phyloP scores from a whole-genome alignment of 2,888 invertebrate genomes.

The Lycia hirtaria region DNA sequence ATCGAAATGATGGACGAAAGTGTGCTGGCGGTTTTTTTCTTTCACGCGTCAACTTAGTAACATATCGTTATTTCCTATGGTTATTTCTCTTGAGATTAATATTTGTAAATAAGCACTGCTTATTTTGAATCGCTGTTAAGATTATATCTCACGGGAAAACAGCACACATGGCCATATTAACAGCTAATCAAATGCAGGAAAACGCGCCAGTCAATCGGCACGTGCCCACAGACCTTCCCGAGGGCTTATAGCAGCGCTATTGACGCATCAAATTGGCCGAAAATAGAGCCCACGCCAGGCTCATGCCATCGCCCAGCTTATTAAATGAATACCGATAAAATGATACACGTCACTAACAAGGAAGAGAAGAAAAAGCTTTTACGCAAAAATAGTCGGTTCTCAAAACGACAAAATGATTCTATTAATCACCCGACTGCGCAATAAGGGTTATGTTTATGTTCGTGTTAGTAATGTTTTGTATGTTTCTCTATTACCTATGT shows the following conservation, averaged over 20 bases:
- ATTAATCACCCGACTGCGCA: too few species aligned
- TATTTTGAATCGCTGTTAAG: too few species aligned
- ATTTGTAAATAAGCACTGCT: background rate
- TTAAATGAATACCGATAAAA: background rate
- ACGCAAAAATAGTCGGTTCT: background rate
- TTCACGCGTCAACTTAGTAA: too few species aligned
- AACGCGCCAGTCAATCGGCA: slow-evolving; percentile 4
- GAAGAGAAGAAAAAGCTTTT: background rate
- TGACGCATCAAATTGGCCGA: slow-evolving; percentile 9
- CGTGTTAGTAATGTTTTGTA: too few species aligned
- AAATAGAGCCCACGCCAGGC: slow-evolving; percentile 9
- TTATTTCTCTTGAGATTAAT: too few species aligned
- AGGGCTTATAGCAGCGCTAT: slow-evolving; percentile 8
- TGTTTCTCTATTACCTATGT: too few species aligned
- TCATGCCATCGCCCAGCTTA: background rate
- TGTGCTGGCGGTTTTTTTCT: too few species aligned
- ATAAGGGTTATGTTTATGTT: too few species aligned
- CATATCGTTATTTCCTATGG: too few species aligned
- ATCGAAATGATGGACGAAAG: too few species aligned
- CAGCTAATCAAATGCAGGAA: slow-evolving; percentile 7
- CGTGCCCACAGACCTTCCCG: slow-evolving; percentile 6
- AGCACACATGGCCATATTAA: background rate
- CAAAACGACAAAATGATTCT: too few species aligned
- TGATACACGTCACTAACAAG: background rate
- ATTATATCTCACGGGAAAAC: background rate